A percentile compares a stretch with the other conserved stretches of the same genome.
Conservation (phyloP, 2,888 invertebrate species). For the Lottia gigantea region DNA sequence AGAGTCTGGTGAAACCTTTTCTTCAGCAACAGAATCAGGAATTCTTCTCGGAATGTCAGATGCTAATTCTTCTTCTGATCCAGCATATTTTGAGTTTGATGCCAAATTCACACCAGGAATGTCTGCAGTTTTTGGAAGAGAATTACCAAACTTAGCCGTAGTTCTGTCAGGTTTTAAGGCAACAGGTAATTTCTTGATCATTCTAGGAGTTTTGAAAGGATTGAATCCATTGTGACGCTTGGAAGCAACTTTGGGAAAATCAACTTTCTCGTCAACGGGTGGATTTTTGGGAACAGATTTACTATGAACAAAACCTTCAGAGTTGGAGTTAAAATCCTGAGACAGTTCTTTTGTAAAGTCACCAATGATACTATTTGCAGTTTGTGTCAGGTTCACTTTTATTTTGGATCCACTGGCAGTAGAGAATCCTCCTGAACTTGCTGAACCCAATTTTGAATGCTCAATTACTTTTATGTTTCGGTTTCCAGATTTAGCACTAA, state of each 20-base stretch:
- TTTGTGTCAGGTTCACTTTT: not conserved
- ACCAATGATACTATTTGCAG: not conserved
- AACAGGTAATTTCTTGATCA: slow-evolving; percentile 17
- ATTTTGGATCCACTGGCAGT: not conserved
- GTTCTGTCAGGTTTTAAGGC: not conserved
- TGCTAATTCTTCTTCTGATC: not conserved
- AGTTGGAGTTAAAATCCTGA: no score
- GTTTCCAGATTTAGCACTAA: no score
- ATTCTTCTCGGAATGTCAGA: not conserved
- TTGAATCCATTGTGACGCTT: slow-evolving; percentile 48
- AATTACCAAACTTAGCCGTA: not conserved
- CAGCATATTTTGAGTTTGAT: not conserved
- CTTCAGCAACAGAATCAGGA: not conserved
- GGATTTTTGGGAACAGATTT: no score
- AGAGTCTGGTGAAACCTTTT: not conserved
- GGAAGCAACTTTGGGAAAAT: not conserved
- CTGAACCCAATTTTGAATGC: no score
- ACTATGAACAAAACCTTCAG: no score
- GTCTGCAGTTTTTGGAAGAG: not conserved
- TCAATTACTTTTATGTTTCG: no score
- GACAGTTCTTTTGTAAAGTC: not conserved
- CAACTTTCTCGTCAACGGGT: no score
- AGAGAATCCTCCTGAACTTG: not conserved
- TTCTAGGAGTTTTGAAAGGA: slow-evolving; percentile 49
- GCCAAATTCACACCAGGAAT: no score